These are phyloP conservation scores for Stramonita haemastoma DNA, from an alignment of 2,888 invertebrate species.

Conservation along the genomic window DNA sequence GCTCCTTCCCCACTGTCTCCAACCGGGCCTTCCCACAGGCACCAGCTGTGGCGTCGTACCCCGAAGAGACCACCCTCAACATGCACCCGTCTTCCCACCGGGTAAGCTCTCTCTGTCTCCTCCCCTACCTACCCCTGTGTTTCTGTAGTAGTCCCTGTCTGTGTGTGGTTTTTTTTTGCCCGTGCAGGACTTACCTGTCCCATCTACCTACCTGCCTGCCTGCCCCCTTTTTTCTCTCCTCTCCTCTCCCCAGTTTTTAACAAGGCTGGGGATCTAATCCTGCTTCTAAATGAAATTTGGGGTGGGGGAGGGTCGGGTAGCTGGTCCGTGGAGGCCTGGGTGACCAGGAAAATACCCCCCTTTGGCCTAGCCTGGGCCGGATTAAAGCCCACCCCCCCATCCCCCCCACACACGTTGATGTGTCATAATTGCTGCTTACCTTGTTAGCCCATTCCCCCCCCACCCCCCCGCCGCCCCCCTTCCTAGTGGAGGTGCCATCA, in stretches of 20 bases:
- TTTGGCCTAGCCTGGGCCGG: background rate
- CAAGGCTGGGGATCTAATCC: background rate
- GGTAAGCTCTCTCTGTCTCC: constrained; percentile 70
- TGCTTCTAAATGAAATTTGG: background rate
- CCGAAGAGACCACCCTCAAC: constrained; percentile 77
- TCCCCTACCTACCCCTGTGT: background rate
- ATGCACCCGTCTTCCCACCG: constrained; percentile 76
- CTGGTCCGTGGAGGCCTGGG: background rate
- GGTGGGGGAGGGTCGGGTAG: background rate
- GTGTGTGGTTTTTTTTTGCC: background rate
- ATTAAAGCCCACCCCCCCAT: constrained; percentile 13
- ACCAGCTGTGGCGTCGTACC: constrained; percentile 77
- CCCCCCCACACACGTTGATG: constrained; percentile 19
- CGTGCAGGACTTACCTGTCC: background rate
- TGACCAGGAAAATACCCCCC: background rate
- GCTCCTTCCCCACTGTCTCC: constrained; percentile 78
- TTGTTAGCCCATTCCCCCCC: constrained; percentile 17
- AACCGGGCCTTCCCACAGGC: constrained; percentile 54
- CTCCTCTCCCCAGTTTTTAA: background rate
- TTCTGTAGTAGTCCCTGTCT: background rate
- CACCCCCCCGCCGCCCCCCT: background rate
- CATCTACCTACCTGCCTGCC: background rate
- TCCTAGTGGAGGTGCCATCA: constrained; percentile 3
- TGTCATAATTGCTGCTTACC: constrained; percentile 35
- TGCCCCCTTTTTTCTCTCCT: too few species aligned